These are phyloP conservation scores for Drosophila rhopaloa DNA, from an alignment of 1,140 invertebrate genomes.

Conservation along the genomic window DNA sequence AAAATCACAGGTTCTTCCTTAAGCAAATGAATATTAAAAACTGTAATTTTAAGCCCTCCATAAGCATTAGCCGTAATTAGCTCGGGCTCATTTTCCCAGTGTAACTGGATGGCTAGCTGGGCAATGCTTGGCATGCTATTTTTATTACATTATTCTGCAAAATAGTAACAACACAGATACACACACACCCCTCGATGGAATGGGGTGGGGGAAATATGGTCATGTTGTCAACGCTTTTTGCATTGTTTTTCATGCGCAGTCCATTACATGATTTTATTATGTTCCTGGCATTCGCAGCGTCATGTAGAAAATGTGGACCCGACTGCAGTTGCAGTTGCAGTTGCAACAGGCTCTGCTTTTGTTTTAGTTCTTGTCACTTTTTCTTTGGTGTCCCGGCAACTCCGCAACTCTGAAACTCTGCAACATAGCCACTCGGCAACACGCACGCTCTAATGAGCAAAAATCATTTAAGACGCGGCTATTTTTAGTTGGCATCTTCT, in stretches of 20 bases:
- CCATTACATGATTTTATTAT: conserved; percentile 83
- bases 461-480: conserved; percentile 80
- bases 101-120: conserved; percentile 47
- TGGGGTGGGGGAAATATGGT: conserved; percentile 27
- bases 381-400: conserved; percentile 45
- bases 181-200: conserved; percentile 7
- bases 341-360: conserved; percentile 53
- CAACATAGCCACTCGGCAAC: conserved; percentile 37
- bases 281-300: conserved; percentile 81
- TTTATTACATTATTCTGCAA: conserved; percentile 83
- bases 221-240: conserved; percentile 78
- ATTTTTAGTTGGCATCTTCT: conserved; percentile 79
- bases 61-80: not conserved
- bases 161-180: conserved; percentile 77
- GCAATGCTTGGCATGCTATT: conserved; percentile 74
- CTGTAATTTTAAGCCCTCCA: not conserved
- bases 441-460: conserved; percentile 82
- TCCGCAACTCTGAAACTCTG: not conserved
- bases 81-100: not conserved
- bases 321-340: conserved; percentile 14
- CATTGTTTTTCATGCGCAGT: conserved; percentile 82
- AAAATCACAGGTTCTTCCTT: too few species aligned
- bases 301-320: conserved; percentile 76
- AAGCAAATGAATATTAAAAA: not conserved
- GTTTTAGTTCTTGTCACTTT: conserved; percentile 80